These are phyloP conservation scores for Philereme vetulata DNA, from an alignment of 2,888 invertebrate genomes.

Conservation along the genomic window DNA sequence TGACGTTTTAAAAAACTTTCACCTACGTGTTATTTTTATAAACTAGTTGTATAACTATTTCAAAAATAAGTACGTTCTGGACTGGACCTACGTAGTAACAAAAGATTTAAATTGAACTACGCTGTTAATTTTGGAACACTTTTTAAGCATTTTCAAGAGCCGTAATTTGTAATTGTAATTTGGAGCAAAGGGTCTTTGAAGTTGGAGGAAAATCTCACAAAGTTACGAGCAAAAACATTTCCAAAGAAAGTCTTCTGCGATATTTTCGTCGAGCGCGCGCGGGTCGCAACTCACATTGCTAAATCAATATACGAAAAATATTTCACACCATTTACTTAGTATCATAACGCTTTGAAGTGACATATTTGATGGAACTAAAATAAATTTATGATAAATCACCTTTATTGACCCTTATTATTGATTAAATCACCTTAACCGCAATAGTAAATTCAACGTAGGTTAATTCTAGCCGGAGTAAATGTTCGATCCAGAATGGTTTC, in stretches of 20 bases:
- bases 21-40: no score
- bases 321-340: background rate
- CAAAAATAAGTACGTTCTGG: constrained; percentile 11
- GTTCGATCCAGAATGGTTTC: no score
- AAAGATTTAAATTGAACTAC: constrained; percentile 40
- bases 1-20: no score
- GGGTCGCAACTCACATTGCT: constrained; percentile 30
- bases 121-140: constrained; percentile 41
- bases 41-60: no score
- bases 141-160: constrained; percentile 41
- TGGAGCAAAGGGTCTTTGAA: constrained; percentile 44
- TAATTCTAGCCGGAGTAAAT: no score
- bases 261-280: constrained; percentile 24
- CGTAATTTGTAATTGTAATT: constrained; percentile 45
- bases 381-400: background rate
- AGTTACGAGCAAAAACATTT: constrained; percentile 40
- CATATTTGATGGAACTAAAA: background rate
- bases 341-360: background rate
- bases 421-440: no score
- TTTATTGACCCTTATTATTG: no score
- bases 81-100: constrained; percentile 26
- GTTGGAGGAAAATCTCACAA: constrained; percentile 41
- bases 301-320: constrained; percentile 13
- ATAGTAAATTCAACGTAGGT: no score
- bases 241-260: constrained; percentile 35